Base-by-base conservation (phyloP, 2,113 vertebrate species). In the Pollimyrus isidori region DNA sequence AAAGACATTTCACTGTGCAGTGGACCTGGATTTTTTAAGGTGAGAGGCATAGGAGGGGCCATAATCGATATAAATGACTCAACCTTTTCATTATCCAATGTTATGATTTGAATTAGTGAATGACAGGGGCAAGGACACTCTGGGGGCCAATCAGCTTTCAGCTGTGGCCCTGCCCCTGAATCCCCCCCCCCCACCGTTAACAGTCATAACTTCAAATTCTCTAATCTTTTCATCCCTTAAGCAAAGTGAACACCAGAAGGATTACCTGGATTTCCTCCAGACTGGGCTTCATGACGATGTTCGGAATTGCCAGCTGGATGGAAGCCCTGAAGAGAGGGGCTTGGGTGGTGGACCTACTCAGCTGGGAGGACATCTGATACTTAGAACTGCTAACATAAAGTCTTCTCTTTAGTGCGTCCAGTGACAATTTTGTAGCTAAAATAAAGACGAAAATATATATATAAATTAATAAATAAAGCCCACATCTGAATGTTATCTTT, bases 231-330 rank as follows among this genome's bases (percentile, higher is more conserved):
- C 17, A 84, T 48, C 19, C 80, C 26, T 88, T 26, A 73, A n/a
- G n/a, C 58, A 26, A 21, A 39, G 26, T 48, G 19, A 49, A 82
- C 35, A 50, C 35, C 13, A 4, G 39, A 10, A 85, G 11, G 46
- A 48, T 56, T 91, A 97, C 97, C 96, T 97, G 97, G 46, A 97
- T 95, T 65, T 97, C 94, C 42, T 96, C 96, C 83, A 97, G 93
- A 88, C 95, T 96, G 89, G 97, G 97, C 90, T 89, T 94, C 90
- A 97, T 92, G 89, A 96, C 91, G 69, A 97, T 93, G 93, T 94
- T 96, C 88, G 97, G 96, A 92, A 97, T 96, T 91, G 95, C 91
- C 87, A 97, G 94, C 35, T 96, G 94, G 92, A 97, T 91, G 90
- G 96, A 94, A 89, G 95, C 89, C 92, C 91, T 95, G 89, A 97